phyloP scores from a whole-genome alignment of 2,113 vertebrate species.

The Prolemur simus region DNA sequence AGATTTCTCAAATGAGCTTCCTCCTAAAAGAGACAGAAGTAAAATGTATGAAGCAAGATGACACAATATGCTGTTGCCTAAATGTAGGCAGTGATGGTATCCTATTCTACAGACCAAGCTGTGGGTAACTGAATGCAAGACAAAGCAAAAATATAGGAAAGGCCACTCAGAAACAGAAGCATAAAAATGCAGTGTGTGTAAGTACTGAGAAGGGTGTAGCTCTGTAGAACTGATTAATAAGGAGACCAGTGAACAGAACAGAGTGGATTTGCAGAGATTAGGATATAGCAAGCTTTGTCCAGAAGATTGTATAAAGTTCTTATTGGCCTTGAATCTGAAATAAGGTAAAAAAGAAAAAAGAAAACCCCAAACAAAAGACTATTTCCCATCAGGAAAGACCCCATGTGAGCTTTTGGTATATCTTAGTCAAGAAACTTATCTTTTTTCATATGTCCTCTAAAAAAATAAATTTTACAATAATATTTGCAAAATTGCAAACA shows the following conservation, averaged over 20 bases:
- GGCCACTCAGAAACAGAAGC: constrained; percentile 74
- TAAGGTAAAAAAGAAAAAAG: constrained; percentile 37
- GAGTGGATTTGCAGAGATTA: constrained; percentile 86
- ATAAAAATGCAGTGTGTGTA: constrained; percentile 81
- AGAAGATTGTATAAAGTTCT: constrained; percentile 81
- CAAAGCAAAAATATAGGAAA: constrained; percentile 81
- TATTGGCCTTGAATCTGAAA: constrained; percentile 82
- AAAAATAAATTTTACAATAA: constrained; percentile 41
- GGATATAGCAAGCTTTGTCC: constrained; percentile 80
- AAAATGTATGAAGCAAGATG: constrained; percentile 79
- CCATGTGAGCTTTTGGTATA: constrained; percentile 74
- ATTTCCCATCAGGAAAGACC: constrained; percentile 69
- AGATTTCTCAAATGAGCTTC: constrained; percentile 80
- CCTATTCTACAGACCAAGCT: constrained; percentile 70
- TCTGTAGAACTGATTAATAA: constrained; percentile 83
- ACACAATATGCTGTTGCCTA: constrained; percentile 72
- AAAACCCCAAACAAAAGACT: constrained; percentile 29
- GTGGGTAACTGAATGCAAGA: constrained; percentile 81
- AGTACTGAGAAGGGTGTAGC: constrained; percentile 70
- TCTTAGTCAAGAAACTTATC: constrained; percentile 50
- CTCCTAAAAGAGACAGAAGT: constrained; percentile 75
- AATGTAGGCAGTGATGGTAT: constrained; percentile 60
- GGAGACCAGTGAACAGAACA: constrained; percentile 75
- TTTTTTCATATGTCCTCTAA: constrained; percentile 49
- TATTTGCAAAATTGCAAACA: background rate